phyloP scores from a whole-genome alignment of 2,797 vertebrate species.

The Muraenolepis orangiensis region DNA sequence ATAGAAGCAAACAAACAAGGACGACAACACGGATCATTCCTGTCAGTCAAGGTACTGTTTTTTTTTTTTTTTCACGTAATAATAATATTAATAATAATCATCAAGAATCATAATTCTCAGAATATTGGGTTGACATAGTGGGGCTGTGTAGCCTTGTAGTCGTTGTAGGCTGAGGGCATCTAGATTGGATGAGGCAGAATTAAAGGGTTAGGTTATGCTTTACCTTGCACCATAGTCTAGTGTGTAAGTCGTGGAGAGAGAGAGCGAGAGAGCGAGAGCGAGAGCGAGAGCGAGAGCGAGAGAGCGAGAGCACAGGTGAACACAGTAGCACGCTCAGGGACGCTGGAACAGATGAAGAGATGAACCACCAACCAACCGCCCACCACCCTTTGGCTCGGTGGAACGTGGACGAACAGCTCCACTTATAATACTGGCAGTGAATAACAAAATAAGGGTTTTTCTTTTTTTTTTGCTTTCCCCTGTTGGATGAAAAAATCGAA shows the following conservation, averaged over 20 bases:
- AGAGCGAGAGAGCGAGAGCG: no score
- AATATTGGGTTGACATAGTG: constrained; percentile 63
- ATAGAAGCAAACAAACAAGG: constrained; percentile 60
- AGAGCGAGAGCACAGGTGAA: constrained; percentile 49
- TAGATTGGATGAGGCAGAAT: constrained; percentile 60
- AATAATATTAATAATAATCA: no score
- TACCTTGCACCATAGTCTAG: constrained; percentile 65
- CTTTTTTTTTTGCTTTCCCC: no score
- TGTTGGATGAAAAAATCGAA: constrained; percentile 11
- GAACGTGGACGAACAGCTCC: constrained; percentile 37
- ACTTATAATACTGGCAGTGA: constrained; percentile 28
- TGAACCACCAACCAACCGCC: no score
- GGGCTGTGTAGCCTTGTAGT: constrained; percentile 40
- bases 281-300: no score
- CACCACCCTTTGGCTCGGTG: constrained; percentile 69
- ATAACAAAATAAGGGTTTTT: constrained; percentile 7
- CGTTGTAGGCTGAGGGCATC: constrained; percentile 19
- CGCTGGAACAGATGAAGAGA: constrained; percentile 39
- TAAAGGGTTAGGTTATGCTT: constrained; percentile 76
- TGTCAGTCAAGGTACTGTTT: constrained; percentile 65
- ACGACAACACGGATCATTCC: constrained; percentile 66
- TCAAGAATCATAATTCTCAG: background rate
- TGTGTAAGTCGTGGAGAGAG: constrained; percentile 41
- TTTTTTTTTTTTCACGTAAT: constrained; percentile 28
- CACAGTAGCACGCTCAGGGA: constrained; percentile 26